phyloP scores from a whole-genome alignment of 2,797 vertebrate genomes.

The Phrynocephalus guinanensis region DNA sequence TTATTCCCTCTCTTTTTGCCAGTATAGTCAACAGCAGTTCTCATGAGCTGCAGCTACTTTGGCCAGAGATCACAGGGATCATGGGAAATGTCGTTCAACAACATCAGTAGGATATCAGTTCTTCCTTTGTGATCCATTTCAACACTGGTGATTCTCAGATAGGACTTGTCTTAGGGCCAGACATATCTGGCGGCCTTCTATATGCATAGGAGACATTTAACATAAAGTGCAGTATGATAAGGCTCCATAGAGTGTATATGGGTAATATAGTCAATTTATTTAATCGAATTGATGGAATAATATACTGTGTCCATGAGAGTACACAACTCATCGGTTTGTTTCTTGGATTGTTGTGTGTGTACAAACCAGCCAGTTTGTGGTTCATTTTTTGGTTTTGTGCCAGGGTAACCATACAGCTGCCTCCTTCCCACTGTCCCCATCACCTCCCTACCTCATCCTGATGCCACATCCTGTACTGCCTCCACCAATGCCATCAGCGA shows the following conservation, averaged over 20 bases:
- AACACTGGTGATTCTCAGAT: neutral
- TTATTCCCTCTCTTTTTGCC: too few species aligned
- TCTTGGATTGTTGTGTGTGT: too few species aligned
- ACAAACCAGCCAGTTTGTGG: too few species aligned
- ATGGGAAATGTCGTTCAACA: neutral
- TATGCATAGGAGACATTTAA: neutral
- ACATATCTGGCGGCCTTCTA: neutral
- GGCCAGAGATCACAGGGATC: neutral
- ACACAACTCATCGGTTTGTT: too few species aligned
- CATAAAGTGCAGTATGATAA: neutral
- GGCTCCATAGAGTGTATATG: neutral
- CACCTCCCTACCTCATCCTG: too few species aligned
- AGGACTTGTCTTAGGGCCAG: neutral
- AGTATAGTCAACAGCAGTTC: too few species aligned
- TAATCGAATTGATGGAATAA: neutral
- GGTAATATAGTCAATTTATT: neutral
- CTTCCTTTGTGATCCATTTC: neutral
- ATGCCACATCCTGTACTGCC: too few species aligned
- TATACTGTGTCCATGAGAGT: neutral
- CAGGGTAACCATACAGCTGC: too few species aligned
- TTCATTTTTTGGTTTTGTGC: too few species aligned
- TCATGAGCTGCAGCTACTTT: neutral
- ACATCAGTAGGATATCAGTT: neutral
- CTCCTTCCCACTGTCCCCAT: too few species aligned
- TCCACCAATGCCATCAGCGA: too few species aligned